Base-by-base conservation (phyloP, 2,797 vertebrate genomes). In the Hapalemur alaotrensis region DNA sequence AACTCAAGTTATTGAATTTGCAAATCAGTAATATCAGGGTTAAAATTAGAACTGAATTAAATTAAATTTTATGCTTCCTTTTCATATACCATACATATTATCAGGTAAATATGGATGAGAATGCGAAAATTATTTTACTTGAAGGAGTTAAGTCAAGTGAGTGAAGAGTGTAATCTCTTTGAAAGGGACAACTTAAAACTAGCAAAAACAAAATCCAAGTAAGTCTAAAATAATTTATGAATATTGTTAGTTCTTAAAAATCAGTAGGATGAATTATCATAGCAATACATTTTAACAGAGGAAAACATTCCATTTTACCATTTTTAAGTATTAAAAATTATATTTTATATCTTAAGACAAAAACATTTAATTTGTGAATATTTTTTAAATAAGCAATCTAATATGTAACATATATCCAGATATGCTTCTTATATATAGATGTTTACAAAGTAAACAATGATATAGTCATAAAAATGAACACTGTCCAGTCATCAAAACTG, bases 31-130 rank as follows among this genome's bases (percentile, higher is more conserved):
- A 89, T 91, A 80, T 65, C 65, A 83, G 11, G n/a, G 70, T 86
- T 94, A 87, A 97, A 98, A 93, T 94, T 95, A 94, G 57, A 96
- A 94, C 22, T 89, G 35, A 93, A 96, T 43, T 96, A 46, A 95
- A 96, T 95, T 95, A 94, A 82, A 86, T 46, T 82, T 94, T 63
- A n/a, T 75, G 38, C 25, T 96, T 93, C 70, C 54, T 59, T 91
- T 73, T 48, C 52, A 69, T 61, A 43, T 30, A 43, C 28, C 17
- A 35, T 38, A 69, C 54, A 48, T 92, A 76, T 15, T 89, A 25
- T 30, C 78, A 79, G 72, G 32, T 84, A 95, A 91, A 97, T 43
- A 65, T 65, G 1, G 32, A 59, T 78, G 63, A 94, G n/a, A n/a
- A 88, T 75, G 22, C 87, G 5, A 61, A 88, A 76, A 91, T 72